These are phyloP conservation scores for Dolichoris vasculosae DNA, from an alignment of 1,140 invertebrate genomes.

Conservation along the genomic window DNA sequence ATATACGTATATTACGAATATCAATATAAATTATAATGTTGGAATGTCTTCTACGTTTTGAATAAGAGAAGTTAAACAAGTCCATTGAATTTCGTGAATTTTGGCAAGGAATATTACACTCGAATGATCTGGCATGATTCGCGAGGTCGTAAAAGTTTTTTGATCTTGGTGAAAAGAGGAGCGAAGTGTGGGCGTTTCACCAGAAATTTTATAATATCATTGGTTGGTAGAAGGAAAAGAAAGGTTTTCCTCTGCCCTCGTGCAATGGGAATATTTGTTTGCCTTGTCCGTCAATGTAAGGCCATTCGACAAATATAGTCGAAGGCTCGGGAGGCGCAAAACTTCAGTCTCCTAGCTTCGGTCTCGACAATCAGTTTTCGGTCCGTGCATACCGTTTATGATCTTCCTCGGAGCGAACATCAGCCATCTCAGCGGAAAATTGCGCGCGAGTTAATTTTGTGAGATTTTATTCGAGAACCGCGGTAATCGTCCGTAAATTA, in stretches of 20 bases:
- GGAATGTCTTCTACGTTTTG: not conserved
- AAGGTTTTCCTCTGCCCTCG: constrained; percentile 11
- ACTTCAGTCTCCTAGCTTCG: not conserved
- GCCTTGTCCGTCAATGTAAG: constrained; percentile 3
- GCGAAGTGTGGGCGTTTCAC: not conserved
- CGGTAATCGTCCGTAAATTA: too few species aligned
- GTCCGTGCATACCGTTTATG: not conserved
- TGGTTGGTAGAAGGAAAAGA: constrained; percentile 37
- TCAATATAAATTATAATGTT: too few species aligned
- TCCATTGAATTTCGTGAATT: too few species aligned
- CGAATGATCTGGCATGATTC: constrained; percentile 14
- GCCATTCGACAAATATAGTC: constrained; percentile 36
- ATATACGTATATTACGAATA: not conserved
- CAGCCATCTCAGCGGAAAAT: too few species aligned
- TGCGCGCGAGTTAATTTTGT: too few species aligned
- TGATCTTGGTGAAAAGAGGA: constrained; percentile 57
- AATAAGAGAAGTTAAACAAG: not conserved
- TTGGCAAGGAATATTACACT: not conserved
- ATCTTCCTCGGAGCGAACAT: not conserved
- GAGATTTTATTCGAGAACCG: too few species aligned
- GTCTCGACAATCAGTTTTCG: not conserved
- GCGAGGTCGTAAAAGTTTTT: constrained; percentile 58
- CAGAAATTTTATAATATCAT: constrained; percentile 52
- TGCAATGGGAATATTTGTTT: not conserved
- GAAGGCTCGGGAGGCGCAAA: constrained; percentile 51